A percentile compares a stretch with the other conserved stretches of the same genome.
These are phyloP conservation scores for Cheilinus undulatus DNA, from an alignment of 2,113 vertebrate species.

Conservation along the genomic window DNA sequence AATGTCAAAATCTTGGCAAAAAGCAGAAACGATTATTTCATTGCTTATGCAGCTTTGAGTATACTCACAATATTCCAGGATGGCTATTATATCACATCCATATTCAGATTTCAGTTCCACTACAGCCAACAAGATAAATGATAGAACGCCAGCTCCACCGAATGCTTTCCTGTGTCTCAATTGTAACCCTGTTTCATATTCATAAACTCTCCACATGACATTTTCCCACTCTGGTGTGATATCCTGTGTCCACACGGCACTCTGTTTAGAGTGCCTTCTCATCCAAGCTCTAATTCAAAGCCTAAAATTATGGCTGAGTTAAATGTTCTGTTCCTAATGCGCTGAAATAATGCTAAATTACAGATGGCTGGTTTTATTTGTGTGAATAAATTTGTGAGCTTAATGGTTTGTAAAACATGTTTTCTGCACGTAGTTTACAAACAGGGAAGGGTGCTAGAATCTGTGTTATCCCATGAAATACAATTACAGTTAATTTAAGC, in stretches of 20 bases:
- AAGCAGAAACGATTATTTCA: slow-evolving; percentile 20
- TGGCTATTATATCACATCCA: slow-evolving; percentile 46
- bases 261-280: slow-evolving; percentile 73
- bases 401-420: slow-evolving; percentile 83
- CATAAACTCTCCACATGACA: slow-evolving; percentile 70
- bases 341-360: slow-evolving; percentile 80
- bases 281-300: slow-evolving; percentile 74
- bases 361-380: slow-evolving; percentile 81
- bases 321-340: slow-evolving; percentile 82
- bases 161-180: slow-evolving; percentile 38
- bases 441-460: slow-evolving; percentile 60
- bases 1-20: slow-evolving; percentile 51
- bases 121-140: slow-evolving; percentile 40
- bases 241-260: slow-evolving; percentile 68
- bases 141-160: slow-evolving; percentile 35
- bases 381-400: slow-evolving; percentile 77
- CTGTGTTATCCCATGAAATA: slow-evolving; percentile 63
- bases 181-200: slow-evolving; percentile 73
- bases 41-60: background rate
- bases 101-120: slow-evolving; percentile 55
- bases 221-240: slow-evolving; percentile 67
- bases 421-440: slow-evolving; percentile 73
- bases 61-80: slow-evolving; percentile 13
- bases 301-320: slow-evolving; percentile 75
- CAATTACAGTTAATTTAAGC: slow-evolving; percentile 65